phyloP scores from a whole-genome alignment of 2,797 vertebrate species.

The Apogon hyalosoma region DNA sequence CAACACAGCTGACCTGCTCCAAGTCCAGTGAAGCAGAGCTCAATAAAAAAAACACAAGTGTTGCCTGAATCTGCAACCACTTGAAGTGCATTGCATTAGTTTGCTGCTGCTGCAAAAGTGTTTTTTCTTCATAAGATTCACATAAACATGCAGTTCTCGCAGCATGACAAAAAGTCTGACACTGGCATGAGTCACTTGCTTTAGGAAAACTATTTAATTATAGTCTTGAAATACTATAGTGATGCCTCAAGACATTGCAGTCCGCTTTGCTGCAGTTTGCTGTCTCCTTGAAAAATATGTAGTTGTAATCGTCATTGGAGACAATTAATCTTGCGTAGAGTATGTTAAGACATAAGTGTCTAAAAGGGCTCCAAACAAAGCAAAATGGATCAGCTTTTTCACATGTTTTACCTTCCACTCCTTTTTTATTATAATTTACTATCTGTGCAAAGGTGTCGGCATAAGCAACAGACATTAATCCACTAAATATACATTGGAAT shows the following conservation, averaged over 20 bases:
- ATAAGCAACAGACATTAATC: too few relatives aligned
- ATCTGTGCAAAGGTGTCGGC: too few relatives aligned
- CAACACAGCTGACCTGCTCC: constrained; percentile 30
- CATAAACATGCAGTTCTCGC: constrained; percentile 1
- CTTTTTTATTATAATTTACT: too few relatives aligned
- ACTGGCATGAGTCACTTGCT: constrained; percentile 19
- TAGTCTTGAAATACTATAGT: constrained; percentile 7
- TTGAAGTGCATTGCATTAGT: not conserved
- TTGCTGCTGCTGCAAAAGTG: not conserved
- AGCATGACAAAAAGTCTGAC: constrained; percentile 8
- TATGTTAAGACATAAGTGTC: too few relatives aligned
- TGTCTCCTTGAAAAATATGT: not conserved
- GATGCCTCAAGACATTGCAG: constrained; percentile 11
- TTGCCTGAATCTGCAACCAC: not conserved
- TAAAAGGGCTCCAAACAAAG: too few relatives aligned
- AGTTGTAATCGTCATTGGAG: not conserved
- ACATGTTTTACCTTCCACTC: too few relatives aligned
- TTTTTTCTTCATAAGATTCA: not conserved
- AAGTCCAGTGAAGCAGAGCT: not conserved
- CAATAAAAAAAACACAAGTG: not conserved
- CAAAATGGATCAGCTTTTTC: too few relatives aligned
- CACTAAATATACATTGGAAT: too few relatives aligned
- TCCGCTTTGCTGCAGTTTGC: not conserved
- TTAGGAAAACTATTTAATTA: constrained; percentile 36
- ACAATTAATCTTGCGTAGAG: too few relatives aligned